phyloP scores from a whole-genome alignment of 2,113 vertebrate genomes.

The Acanthisitta chloris region DNA sequence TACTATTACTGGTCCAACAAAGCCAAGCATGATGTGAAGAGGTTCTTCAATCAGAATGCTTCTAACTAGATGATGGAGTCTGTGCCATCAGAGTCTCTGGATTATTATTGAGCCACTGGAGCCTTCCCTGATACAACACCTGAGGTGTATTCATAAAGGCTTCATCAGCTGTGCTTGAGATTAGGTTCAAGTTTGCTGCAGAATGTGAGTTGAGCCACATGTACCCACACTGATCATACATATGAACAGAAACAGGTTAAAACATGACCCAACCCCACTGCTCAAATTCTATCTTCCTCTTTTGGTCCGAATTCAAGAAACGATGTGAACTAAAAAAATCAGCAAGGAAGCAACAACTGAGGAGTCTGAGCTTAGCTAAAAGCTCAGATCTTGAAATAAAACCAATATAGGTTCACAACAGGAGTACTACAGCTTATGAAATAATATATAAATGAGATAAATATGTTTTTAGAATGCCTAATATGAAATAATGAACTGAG shows the following conservation, averaged over 20 bases:
- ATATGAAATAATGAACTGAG: background rate
- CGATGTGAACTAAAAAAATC: background rate
- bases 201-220: fast-evolving
- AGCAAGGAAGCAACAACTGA: background rate
- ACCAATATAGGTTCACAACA: background rate
- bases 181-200: background rate
- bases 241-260: background rate
- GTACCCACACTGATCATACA: background rate
- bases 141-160: background rate
- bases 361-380: background rate
- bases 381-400: background rate
- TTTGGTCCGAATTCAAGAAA: background rate
- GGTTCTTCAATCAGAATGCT: background rate
- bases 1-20: background rate
- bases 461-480: background rate
- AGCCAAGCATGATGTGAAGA: background rate
- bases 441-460: background rate
- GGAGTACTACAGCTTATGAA: background rate
- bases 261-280: background rate
- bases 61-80: background rate
- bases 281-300: background rate
- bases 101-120: background rate
- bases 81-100: background rate
- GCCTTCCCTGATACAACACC: background rate
- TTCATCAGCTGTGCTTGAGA: background rate